These are phyloP conservation scores for Symphodus melops DNA, from an alignment of 2,113 vertebrate genomes.

Conservation along the genomic window DNA sequence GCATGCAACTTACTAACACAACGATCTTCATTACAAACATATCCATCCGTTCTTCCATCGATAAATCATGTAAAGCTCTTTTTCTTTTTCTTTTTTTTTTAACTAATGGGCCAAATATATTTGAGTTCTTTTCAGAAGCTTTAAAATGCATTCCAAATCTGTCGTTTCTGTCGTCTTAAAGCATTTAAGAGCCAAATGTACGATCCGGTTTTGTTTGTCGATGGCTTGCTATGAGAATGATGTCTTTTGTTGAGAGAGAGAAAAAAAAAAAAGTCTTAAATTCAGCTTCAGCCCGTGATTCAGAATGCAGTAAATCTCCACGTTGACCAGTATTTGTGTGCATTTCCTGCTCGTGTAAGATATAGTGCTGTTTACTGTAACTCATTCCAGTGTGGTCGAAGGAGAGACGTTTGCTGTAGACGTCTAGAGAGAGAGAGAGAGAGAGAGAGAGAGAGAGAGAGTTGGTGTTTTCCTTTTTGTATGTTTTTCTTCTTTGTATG, in stretches of 20 bases:
- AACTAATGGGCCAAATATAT: slow-evolving; percentile 70
- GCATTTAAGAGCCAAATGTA: slow-evolving; percentile 49
- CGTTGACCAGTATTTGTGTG: slow-evolving; percentile 59
- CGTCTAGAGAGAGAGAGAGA: slow-evolving; percentile 19
- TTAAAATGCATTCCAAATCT: slow-evolving; percentile 68
- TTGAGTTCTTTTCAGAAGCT: slow-evolving; percentile 47
- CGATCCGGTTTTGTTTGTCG: slow-evolving; percentile 25
- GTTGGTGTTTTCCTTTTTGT: slow-evolving; percentile 22
- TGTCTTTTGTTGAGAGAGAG: slow-evolving; percentile 24
- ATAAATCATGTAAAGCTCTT: slow-evolving; percentile 39
- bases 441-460: slow-evolving; percentile 25
- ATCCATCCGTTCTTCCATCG: slow-evolving; percentile 41
- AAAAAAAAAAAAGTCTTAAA: slow-evolving; percentile 26
- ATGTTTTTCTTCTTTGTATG: neutral
- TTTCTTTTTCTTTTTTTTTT: slow-evolving; percentile 29
- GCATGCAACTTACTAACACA: slow-evolving; percentile 71
- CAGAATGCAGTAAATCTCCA: slow-evolving; percentile 56
- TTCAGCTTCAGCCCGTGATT: slow-evolving; percentile 58
- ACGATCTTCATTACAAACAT: slow-evolving; percentile 40
- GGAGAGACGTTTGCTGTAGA: slow-evolving; percentile 35
- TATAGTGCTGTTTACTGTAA: slow-evolving; percentile 79
- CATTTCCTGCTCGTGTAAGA: slow-evolving; percentile 62
- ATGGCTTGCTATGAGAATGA: neutral
- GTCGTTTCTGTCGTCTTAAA: slow-evolving; percentile 28
- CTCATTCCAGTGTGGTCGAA: slow-evolving; percentile 60